Conservation (phyloP, 2,888 invertebrate species). For the Eristalis pertinax region DNA sequence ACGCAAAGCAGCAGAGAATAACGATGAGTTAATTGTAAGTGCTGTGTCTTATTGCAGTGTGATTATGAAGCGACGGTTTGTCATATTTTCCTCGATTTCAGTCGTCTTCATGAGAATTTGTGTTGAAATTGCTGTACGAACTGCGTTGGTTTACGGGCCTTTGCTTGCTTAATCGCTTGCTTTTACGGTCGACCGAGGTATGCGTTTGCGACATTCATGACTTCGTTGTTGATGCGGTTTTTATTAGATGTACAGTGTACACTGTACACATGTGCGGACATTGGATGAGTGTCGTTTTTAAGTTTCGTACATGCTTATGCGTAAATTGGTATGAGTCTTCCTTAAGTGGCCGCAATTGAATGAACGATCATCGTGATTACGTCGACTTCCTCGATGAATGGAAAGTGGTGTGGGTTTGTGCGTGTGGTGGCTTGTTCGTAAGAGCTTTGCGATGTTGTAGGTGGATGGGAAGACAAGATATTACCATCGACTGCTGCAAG, state of each 20-base stretch:
- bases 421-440: too few species aligned
- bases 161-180: slow-evolving; percentile 37
- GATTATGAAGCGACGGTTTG: slow-evolving; percentile 45
- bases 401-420: neutral
- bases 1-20: neutral
- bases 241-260: slow-evolving; percentile 33
- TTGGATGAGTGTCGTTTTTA: slow-evolving; percentile 16
- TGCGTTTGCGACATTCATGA: slow-evolving; percentile 50
- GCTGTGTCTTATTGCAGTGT: slow-evolving; percentile 46
- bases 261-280: too few species aligned
- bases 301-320: neutral
- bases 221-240: slow-evolving; percentile 11
- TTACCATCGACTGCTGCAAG: too few species aligned
- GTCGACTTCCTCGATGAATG: neutral
- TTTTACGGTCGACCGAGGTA: slow-evolving; percentile 25
- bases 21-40: slow-evolving; percentile 46
- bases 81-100: slow-evolving; percentile 38
- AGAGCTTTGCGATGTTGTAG: neutral
- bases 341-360: neutral
- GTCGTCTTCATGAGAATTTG: slow-evolving; percentile 66
- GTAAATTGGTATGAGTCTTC: neutral
- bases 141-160: slow-evolving; percentile 3
- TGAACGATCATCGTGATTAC: neutral
- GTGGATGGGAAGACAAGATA: too few species aligned
- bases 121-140: slow-evolving; percentile 50